Conservation (phyloP, 2,888 invertebrate genomes). For the Trichacis sp. region DNA sequence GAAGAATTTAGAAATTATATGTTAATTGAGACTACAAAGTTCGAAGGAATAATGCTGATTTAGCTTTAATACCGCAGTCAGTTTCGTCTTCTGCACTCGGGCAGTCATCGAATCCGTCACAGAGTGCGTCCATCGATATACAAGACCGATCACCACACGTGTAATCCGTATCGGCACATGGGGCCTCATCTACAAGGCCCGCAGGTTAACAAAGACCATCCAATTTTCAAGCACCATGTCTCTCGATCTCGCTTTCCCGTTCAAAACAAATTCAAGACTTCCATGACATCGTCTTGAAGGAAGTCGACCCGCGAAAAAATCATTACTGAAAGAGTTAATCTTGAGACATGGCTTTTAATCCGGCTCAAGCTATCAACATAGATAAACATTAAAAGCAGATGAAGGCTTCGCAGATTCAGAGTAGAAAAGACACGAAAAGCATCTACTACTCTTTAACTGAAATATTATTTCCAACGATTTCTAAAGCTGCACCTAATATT, state of each 20-base stretch:
- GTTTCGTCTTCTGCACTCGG: slow-evolving; percentile 70
- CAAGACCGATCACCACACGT: slow-evolving; percentile 82
- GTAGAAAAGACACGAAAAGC: slow-evolving; percentile 53
- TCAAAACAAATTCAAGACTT: slow-evolving; percentile 16
- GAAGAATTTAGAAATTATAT: too few relatives aligned
- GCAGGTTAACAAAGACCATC: slow-evolving; percentile 51
- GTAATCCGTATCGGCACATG: slow-evolving; percentile 72
- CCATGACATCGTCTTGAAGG: neutral
- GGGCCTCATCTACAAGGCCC: slow-evolving; percentile 62
- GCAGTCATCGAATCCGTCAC: slow-evolving; percentile 83
- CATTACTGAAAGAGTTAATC: too few relatives aligned
- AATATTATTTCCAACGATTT: slow-evolving; percentile 39
- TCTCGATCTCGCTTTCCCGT: slow-evolving; percentile 23
- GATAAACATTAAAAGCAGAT: slow-evolving; percentile 54
- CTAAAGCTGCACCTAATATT: slow-evolving; percentile 58
- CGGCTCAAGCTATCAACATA: slow-evolving; percentile 51
- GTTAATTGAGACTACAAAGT: too few relatives aligned
- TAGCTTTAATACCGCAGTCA: slow-evolving; percentile 66
- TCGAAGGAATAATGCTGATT: too few relatives aligned
- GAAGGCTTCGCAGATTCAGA: too few relatives aligned
- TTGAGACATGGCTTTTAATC: slow-evolving; percentile 26
- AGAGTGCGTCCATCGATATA: slow-evolving; percentile 77
- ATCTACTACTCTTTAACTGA: slow-evolving; percentile 47
- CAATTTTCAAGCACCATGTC: slow-evolving; percentile 48
- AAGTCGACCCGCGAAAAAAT: neutral